phyloP scores from a whole-genome alignment of 2,797 vertebrate genomes.

The Epinephelus malabaricus region DNA sequence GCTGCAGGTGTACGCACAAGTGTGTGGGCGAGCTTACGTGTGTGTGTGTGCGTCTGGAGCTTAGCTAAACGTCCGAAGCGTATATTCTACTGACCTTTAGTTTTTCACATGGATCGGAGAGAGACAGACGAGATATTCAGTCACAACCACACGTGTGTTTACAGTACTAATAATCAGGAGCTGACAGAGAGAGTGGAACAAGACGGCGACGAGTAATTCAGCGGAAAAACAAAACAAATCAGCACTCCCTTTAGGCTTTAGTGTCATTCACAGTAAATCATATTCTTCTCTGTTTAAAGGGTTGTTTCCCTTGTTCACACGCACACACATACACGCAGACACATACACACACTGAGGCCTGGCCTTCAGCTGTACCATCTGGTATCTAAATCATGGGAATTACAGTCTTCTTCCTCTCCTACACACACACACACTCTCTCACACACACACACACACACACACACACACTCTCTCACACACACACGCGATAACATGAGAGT shows the following conservation, averaged over 20 bases:
- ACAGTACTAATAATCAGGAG: constrained; percentile 58
- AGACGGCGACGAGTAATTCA: constrained; percentile 37
- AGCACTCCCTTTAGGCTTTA: constrained; percentile 64
- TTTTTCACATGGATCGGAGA: constrained; percentile 31
- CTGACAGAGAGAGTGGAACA: constrained; percentile 49
- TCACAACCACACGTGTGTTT: constrained; percentile 50
- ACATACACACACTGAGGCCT: constrained; percentile 61
- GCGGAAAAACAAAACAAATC: constrained; percentile 36
- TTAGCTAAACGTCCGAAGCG: constrained; percentile 16
- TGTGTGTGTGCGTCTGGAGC: not conserved
- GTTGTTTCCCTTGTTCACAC: constrained; percentile 55
- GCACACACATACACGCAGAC: constrained; percentile 37
- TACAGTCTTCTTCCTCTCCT: constrained; percentile 82
- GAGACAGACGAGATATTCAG: constrained; percentile 47
- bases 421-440: constrained; percentile 50
- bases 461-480: constrained; percentile 29
- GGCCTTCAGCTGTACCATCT: constrained; percentile 84
- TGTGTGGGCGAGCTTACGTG: not conserved
- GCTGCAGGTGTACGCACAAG: constrained; percentile 35
- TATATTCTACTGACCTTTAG: constrained; percentile 42
- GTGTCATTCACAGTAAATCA: constrained; percentile 76
- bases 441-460: constrained; percentile 46
- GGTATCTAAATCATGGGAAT: constrained; percentile 83
- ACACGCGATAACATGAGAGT: constrained; percentile 65
- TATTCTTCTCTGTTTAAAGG: constrained; percentile 72